A percentile compares a stretch with the other conserved stretches of the same genome.
Evolutionary conservation across 2,113 vertebrate species (phyloP).

Genomic region (Forbesichthys papilliferus): DNA sequence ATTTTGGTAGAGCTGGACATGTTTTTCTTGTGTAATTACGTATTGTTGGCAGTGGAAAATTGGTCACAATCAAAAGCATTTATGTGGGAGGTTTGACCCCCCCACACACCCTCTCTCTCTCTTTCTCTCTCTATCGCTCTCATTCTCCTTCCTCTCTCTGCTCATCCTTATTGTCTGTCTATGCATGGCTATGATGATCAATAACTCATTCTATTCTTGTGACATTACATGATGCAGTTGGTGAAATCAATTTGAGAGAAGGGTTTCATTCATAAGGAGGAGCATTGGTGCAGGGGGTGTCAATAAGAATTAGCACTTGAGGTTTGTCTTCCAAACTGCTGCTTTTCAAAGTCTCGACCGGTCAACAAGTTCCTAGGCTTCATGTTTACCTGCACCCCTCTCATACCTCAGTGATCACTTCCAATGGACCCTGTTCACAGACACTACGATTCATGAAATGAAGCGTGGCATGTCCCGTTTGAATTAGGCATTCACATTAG

Average conservation of each 20-base stretch:
- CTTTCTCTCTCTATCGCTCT: background rate
- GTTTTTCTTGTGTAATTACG: too few relatives aligned
- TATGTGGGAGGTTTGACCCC: background rate
- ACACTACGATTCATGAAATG: too few relatives aligned
- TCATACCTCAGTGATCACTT: too few relatives aligned
- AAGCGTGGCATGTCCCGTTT: too few relatives aligned
- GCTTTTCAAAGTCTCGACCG: too few relatives aligned
- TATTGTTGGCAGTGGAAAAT: too few relatives aligned
- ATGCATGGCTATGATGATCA: conserved; percentile 33
- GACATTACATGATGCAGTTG: conserved; percentile 33
- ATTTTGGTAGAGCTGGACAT: too few relatives aligned
- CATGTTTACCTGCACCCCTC: too few relatives aligned
- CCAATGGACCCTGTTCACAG: too few relatives aligned
- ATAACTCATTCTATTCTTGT: conserved; percentile 42
- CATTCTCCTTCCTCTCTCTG: conserved; percentile 1
- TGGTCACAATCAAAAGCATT: background rate
- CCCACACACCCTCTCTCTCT: background rate
- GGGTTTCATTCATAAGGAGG: conserved; percentile 9
- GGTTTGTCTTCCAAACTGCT: background rate
- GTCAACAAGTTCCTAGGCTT: too few relatives aligned
- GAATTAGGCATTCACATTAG: too few relatives aligned
- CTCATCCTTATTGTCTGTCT: background rate
- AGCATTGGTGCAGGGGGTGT: background rate
- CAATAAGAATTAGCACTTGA: background rate
- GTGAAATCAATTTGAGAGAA: conserved; percentile 26